A percentile compares a stretch with the other conserved stretches of the same genome.
Evolutionary conservation across 2,888 invertebrate genomes (phyloP).

Genomic region (Polymixis flavicincta): DNA sequence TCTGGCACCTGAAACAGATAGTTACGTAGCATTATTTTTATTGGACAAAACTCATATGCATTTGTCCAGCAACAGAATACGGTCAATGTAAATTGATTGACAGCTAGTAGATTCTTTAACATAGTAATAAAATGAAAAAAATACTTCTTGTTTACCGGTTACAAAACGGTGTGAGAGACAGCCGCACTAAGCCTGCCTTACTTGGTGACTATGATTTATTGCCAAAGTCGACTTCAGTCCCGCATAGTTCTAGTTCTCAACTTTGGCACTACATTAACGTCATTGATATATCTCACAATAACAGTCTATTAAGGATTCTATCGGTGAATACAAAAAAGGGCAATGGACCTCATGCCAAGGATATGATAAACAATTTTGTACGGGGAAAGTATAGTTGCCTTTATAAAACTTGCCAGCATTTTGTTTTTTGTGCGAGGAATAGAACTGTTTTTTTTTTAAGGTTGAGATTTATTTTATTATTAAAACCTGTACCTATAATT

Average conservation of each 20-base stretch:
- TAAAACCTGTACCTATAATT: not conserved
- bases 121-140: too few relatives aligned
- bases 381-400: not conserved
- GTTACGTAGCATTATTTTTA: not conserved
- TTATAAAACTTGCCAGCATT: not conserved
- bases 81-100: too few relatives aligned
- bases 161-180: conserved; percentile 65
- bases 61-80: too few relatives aligned
- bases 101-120: too few relatives aligned
- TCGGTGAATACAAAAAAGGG: conserved; percentile 1
- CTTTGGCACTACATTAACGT: conserved; percentile 56
- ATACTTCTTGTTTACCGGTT: not conserved
- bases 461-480: not conserved
- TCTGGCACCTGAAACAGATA: not conserved
- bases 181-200: conserved; percentile 70
- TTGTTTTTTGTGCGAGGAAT: not conserved
- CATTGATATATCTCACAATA: conserved; percentile 53
- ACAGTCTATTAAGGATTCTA: conserved; percentile 34
- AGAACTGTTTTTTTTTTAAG: not conserved
- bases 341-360: not conserved
- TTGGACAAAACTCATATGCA: too few relatives aligned
- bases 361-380: not conserved
- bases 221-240: conserved; percentile 47
- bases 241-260: conserved; percentile 58
- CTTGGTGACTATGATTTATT: conserved; percentile 66